phyloP scores from a whole-genome alignment of 2,888 invertebrate genomes.

The Dorcus parallelipipedus region DNA sequence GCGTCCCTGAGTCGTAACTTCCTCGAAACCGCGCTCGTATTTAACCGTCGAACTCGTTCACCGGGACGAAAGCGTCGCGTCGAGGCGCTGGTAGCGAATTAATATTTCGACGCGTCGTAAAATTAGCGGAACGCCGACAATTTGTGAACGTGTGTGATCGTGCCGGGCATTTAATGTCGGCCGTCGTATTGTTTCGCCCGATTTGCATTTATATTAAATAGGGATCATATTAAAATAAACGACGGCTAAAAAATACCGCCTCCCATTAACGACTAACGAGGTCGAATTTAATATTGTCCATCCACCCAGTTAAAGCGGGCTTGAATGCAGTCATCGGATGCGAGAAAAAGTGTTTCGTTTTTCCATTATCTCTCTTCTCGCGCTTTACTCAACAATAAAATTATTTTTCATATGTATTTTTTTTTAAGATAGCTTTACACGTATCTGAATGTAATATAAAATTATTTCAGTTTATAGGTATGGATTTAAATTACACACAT shows the following conservation, averaged over 20 bases:
- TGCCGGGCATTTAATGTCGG: not conserved
- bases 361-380: too few relatives aligned
- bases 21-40: not conserved
- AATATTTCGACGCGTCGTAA: not conserved
- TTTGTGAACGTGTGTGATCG: not conserved
- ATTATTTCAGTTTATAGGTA: too few relatives aligned
- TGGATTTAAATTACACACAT: too few relatives aligned
- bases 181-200: not conserved
- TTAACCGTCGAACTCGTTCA: not conserved
- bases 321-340: too few relatives aligned
- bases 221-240: not conserved
- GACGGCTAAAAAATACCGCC: not conserved
- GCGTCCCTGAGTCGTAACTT: not conserved
- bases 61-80: not conserved
- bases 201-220: slow-evolving; percentile 2
- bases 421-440: too few relatives aligned
- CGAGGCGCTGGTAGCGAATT: not conserved
- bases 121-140: not conserved
- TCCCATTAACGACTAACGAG: not conserved
- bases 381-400: too few relatives aligned
- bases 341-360: too few relatives aligned
- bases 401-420: too few relatives aligned
- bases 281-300: not conserved
- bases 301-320: too few relatives aligned
- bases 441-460: too few relatives aligned